Evolutionary conservation across 2,888 invertebrate genomes (phyloP), one percentile per base, ranked within the genome.

Genomic region (Phyllotreta cruciferae): DNA sequence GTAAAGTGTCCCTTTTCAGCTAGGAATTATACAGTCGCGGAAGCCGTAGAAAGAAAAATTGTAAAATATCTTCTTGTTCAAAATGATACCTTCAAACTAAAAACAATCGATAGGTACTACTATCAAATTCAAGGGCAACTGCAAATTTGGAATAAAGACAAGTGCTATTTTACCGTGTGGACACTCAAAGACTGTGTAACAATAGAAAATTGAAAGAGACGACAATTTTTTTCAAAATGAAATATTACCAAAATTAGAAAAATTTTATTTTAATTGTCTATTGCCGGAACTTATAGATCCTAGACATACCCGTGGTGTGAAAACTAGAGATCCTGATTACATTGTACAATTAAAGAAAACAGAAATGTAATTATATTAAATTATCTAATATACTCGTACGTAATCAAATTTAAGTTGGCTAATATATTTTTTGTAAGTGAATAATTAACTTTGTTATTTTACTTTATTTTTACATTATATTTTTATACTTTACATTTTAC

Each of bases 211-310:
- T 42, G 10, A n/a, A 9, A 9, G 9, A 10, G 42, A 42, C 11
- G 11, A 42, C 5, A 4, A n/a, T 9, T 42, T 6, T 42, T 42
- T 42, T 42, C 10, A 6, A 4, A 9, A 42, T 4, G 11, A 42
- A 42, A 42, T 42, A 11, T 42, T 42, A 42, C 42, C 42, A 9
- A 42, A 42, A 42, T 42, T 42, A n/a, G 42, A 42, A 42, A 42
- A 42, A 9, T 42, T 42, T 9, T 42, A 6, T 42, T 42, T 6
- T 9, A 6, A 42, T 42, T 42, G 42, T 42, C 42, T 42, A 4
- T 9, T 42, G 5, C 42, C 42, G n/a, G 42, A 42, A 42, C 9
- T 42, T 10, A 42, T 42, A 6, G 42, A 42, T 9, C 42, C 42
- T 42, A n/a, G 42, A 5, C 42, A 42, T 11, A 42, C n/a, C 5